A percentile compares a stretch with the other conserved stretches of the same genome.
Evolutionary conservation across 2,797 vertebrate genomes (phyloP).

Genomic region (Centroberyx gerrardi): DNA sequence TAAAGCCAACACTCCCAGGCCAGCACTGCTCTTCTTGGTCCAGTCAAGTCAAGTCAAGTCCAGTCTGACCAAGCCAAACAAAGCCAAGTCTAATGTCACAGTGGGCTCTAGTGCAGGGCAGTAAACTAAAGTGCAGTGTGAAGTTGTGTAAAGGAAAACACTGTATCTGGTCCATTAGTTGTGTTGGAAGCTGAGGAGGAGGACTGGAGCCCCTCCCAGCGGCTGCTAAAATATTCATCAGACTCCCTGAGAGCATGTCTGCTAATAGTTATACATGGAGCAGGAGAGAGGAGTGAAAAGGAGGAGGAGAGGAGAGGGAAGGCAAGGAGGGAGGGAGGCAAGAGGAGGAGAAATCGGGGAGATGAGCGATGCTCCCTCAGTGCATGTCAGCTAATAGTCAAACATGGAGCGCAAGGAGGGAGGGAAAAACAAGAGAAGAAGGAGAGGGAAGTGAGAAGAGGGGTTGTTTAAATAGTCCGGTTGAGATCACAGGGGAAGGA

Average conservation of each 20-base stretch:
- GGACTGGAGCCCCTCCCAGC: conserved; percentile 85
- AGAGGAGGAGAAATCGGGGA: conserved; percentile 90
- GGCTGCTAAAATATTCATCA: conserved; percentile 96
- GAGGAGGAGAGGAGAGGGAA: conserved; percentile 77
- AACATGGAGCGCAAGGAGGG: conserved; percentile 79
- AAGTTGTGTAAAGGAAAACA: conserved; percentile 81
- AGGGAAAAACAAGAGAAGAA: conserved; percentile 53
- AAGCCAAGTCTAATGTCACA: conserved; percentile 24
- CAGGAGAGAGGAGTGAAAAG: conserved; percentile 76
- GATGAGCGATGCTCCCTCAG: conserved; percentile 92
- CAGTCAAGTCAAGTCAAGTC: neutral
- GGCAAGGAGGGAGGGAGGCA: conserved; percentile 78
- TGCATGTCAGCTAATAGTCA: conserved; percentile 94
- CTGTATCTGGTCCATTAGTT: conserved; percentile 88
- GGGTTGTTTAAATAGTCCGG: conserved; percentile 69
- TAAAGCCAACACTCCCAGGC: conserved; percentile 6
- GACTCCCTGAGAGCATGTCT: conserved; percentile 91
- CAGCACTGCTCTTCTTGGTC: neutral
- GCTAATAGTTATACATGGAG: conserved; percentile 88
- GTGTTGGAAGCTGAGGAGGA: conserved; percentile 87
- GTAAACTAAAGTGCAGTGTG: conserved; percentile 57
- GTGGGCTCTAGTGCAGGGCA: conserved; percentile 30
- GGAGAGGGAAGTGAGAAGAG: conserved; percentile 44
- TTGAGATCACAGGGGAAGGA: conserved; percentile 61
- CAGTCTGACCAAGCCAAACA: conserved; percentile 18